Base-by-base conservation (phyloP, 2,113 vertebrate species). In the Lagopus muta region DNA sequence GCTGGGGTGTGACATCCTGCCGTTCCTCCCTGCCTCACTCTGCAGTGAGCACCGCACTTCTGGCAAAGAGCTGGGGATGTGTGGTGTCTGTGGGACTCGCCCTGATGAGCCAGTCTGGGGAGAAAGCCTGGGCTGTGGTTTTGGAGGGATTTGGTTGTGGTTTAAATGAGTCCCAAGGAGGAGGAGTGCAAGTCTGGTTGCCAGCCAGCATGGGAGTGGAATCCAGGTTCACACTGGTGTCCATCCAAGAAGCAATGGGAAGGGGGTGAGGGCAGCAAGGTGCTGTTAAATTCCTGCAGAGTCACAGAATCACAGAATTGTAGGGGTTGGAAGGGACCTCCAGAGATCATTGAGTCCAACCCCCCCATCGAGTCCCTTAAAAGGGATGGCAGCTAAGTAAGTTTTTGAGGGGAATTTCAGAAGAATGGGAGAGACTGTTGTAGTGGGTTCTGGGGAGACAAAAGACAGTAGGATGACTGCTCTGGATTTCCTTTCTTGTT, bases 11-110 rank as follows among this genome's bases (percentile, higher is more conserved):
- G 87, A 65, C 38, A 67, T 69, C 20, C 58, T 45, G 20, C 20
- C 3, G 28, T 1, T 55, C 9, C 28, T 57, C 50, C 38, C 60
- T 43, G 34, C 64, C 43, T 14, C 3, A 24, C 16, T 73, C 83
- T 8, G 17, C 30, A 20, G 36, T 0, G 0, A 70, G 62, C 10
- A 6, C 27, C 5, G 0, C 2, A 4, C 57, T 48, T 38, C 65
- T 1, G 3, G 17, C 45, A 77, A 30, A 66, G 85, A 55, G 42
- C 82, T 62, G 58, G 64, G 65, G 67, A 28, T 28, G 50, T 67
- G 17, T 0, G 3, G 47, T 0, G 3, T 40, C 72, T 20, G 36
- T 0, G 0, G 88, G 22, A 40, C 43, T 32, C 6, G 4, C 10
- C 34, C 71, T 4, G 0, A 2, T 1, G 55, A 83, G 34, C 13